A percentile compares a stretch with the other conserved stretches of the same genome.
Conservation (phyloP, 2,888 invertebrate species). For the Meliscaeva auricollis region DNA sequence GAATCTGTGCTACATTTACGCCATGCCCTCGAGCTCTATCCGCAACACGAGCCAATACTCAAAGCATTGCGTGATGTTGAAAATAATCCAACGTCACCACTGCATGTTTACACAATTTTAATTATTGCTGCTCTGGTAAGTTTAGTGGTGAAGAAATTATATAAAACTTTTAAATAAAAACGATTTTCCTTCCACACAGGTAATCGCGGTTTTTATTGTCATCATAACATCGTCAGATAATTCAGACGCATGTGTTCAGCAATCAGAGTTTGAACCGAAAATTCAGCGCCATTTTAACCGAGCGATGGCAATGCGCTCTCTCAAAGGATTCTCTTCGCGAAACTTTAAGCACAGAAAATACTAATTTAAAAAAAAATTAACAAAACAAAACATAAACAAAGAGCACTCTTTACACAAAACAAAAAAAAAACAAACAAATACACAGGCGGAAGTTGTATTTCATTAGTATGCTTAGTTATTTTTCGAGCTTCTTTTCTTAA, state of each 20-base stretch:
- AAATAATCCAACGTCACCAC: conserved; percentile 90
- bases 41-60: conserved; percentile 93
- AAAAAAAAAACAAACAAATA: conserved; percentile 40
- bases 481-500: conserved; percentile 64
- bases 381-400: conserved; percentile 7
- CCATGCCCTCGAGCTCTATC: conserved; percentile 92
- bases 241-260: conserved; percentile 70
- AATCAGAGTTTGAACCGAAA: conserved; percentile 86
- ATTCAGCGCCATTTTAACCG: conserved; percentile 94
- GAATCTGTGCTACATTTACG: conserved; percentile 93
- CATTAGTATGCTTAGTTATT: conserved; percentile 70
- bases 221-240: conserved; percentile 91
- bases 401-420: conserved; percentile 61
- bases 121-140: conserved; percentile 94
- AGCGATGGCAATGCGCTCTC: conserved; percentile 94
- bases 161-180: background rate
- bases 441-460: conserved; percentile 56
- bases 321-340: conserved; percentile 85
- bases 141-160: conserved; percentile 17
- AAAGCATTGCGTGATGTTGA: conserved; percentile 93
- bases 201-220: conserved; percentile 92
- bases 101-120: conserved; percentile 93
- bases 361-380: conserved; percentile 54
- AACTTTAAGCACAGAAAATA: conserved; percentile 79
- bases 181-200: conserved; percentile 84